phyloP scores from a whole-genome alignment of 2,888 invertebrate species.

The Trissoscelio sp. region DNA sequence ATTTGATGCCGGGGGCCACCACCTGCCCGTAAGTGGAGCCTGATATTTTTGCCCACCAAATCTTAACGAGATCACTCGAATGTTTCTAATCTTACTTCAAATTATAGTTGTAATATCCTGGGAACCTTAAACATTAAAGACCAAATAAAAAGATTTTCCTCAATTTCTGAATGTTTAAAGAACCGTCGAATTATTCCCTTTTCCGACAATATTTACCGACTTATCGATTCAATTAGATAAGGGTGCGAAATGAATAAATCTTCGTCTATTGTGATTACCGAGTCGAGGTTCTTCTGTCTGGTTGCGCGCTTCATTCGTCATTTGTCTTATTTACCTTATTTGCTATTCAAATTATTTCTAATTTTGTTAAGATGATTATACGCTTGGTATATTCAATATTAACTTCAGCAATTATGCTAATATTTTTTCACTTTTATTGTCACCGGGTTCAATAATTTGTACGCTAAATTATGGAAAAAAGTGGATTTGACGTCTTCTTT shows the following conservation, averaged over 20 bases:
- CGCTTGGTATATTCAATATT: slow-evolving; percentile 40
- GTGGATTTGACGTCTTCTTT: slow-evolving; percentile 36
- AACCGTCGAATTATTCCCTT: slow-evolving; percentile 7
- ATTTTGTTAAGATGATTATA: slow-evolving; percentile 52
- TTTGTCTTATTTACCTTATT: slow-evolving; percentile 64
- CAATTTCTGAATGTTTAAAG: too few relatives aligned
- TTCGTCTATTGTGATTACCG: slow-evolving; percentile 47
- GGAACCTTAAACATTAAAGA: too few relatives aligned
- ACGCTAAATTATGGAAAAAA: slow-evolving; percentile 41
- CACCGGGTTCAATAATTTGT: slow-evolving; percentile 37
- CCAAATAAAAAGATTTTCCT: too few relatives aligned
- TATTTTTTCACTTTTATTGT: slow-evolving; percentile 42
- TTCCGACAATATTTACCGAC: slow-evolving; percentile 42
- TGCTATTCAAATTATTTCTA: slow-evolving; percentile 63
- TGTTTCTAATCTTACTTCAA: slow-evolving; percentile 22
- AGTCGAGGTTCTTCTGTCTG: slow-evolving; percentile 31
- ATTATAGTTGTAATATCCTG: slow-evolving; percentile 9
- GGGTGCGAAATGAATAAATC: slow-evolving; percentile 63
- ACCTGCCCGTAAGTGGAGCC: slow-evolving; percentile 79
- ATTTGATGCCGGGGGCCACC: slow-evolving; percentile 80
- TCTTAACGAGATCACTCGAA: slow-evolving; percentile 68
- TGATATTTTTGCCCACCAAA: slow-evolving; percentile 76
- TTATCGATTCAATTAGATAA: slow-evolving; percentile 53
- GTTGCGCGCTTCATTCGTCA: slow-evolving; percentile 47
- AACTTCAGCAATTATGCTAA: slow-evolving; percentile 54